These are phyloP conservation scores for Galerucella pusilla DNA, from an alignment of 2,888 invertebrate species.

Conservation along the genomic window DNA sequence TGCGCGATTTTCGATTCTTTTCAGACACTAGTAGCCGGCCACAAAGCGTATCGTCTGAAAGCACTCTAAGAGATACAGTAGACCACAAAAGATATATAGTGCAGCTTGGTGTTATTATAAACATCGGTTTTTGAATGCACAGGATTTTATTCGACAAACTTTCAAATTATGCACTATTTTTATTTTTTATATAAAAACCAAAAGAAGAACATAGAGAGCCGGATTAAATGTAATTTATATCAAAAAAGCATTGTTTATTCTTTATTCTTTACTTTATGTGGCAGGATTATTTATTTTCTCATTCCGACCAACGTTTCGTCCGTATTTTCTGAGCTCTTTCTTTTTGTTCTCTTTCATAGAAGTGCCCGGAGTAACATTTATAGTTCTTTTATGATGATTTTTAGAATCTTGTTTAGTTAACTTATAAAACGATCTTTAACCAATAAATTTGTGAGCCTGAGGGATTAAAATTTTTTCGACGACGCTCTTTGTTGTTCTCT, in stretches of 20 bases:
- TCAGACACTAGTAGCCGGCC: too few species aligned
- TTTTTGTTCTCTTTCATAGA: not conserved
- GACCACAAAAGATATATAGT: too few species aligned
- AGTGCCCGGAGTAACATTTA: constrained; percentile 5
- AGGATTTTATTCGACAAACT: too few species aligned
- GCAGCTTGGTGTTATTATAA: too few species aligned
- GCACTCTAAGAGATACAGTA: too few species aligned
- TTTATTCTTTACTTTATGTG: constrained; percentile 53
- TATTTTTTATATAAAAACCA: constrained; percentile 2
- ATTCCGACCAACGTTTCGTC: constrained; percentile 55
- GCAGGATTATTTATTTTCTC: constrained; percentile 55
- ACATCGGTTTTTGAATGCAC: too few species aligned
- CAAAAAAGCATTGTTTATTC: constrained; percentile 48
- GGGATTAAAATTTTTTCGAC: not conserved
- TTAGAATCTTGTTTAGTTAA: constrained; percentile 7
- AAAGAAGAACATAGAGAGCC: constrained; percentile 41
- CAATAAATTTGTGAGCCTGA: constrained; percentile 1
- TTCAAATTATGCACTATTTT: too few species aligned
- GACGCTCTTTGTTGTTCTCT: not conserved
- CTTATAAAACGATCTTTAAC: constrained; percentile 17
- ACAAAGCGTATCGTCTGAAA: too few species aligned
- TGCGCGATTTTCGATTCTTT: too few species aligned
- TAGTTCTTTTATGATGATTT: constrained; percentile 11
- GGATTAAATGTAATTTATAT: constrained; percentile 46
- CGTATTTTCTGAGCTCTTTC: constrained; percentile 37